These are phyloP conservation scores for Menidia menidia DNA, from an alignment of 2,797 vertebrate species.

Conservation along the genomic window DNA sequence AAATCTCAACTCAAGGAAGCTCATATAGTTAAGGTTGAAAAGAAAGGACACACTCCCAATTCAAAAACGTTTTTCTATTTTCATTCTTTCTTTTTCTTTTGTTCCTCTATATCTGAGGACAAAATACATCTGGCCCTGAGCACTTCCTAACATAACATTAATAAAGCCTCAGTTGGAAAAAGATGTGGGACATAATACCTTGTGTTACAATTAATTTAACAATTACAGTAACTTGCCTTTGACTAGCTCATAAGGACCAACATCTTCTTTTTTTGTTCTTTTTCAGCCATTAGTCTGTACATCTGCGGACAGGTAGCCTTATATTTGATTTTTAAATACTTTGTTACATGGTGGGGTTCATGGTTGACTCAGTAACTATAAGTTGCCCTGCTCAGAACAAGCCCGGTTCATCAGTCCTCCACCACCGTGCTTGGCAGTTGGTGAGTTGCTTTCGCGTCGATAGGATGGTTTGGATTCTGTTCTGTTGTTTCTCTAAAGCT, in stretches of 20 bases:
- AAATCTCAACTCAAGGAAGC: slow-evolving; percentile 53
- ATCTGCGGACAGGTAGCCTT: neutral
- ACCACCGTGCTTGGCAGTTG: neutral
- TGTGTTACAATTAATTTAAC: no score
- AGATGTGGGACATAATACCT: no score
- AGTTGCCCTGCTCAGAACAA: neutral
- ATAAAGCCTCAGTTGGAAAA: no score
- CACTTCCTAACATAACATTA: neutral
- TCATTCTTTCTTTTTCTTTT: no score
- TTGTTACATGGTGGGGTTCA: no score
- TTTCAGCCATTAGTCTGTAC: neutral
- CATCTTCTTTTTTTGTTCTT: neutral
- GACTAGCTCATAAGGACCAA: neutral
- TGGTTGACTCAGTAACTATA: no score
- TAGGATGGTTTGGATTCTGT: neutral
- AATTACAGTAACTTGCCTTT: no score
- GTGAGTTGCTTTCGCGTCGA: neutral
- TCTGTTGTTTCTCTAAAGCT: neutral
- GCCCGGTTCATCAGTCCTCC: neutral
- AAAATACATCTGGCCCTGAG: neutral
- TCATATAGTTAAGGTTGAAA: slow-evolving; percentile 7
- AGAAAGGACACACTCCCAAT: neutral
- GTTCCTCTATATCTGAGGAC: neutral
- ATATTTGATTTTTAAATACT: neutral
- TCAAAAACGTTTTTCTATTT: neutral